phyloP scores from a whole-genome alignment of 2,797 vertebrate species.

The Coregonus ussuriensis region DNA sequence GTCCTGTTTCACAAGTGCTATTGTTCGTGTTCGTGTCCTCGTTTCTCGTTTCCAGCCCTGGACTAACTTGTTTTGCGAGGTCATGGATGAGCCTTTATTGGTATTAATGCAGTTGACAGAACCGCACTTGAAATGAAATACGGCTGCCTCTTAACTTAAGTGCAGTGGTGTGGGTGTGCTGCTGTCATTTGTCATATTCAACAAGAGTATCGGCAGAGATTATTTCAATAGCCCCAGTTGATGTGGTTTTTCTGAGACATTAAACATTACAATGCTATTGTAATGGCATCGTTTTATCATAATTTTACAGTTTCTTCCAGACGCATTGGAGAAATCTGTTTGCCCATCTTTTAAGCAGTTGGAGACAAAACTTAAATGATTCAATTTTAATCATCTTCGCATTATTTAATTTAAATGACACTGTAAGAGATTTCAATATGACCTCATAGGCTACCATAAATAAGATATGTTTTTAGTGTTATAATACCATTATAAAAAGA shows the following conservation, averaged over 20 bases:
- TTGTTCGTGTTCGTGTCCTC: slow-evolving; percentile 30
- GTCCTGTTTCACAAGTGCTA: slow-evolving; percentile 50
- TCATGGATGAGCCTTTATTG: slow-evolving; percentile 51
- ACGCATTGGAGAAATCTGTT: not conserved
- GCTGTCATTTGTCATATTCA: slow-evolving; percentile 66
- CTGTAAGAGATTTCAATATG: not conserved
- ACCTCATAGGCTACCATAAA: not conserved
- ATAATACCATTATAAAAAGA: not conserved
- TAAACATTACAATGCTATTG: slow-evolving; percentile 53
- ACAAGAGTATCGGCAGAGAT: slow-evolving; percentile 55
- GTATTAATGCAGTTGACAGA: slow-evolving; percentile 64
- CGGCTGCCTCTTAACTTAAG: slow-evolving; percentile 50
- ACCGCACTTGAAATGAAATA: slow-evolving; percentile 54
- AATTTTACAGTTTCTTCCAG: slow-evolving; percentile 43
- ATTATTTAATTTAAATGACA: not conserved
- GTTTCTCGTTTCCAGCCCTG: not conserved
- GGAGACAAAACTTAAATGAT: slow-evolving; percentile 11
- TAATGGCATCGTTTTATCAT: slow-evolving; percentile 61
- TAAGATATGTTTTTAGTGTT: not conserved
- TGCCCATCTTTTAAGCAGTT: slow-evolving; percentile 29
- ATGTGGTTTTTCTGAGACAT: slow-evolving; percentile 56
- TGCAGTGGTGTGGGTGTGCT: slow-evolving; percentile 57
- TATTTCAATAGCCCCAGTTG: slow-evolving; percentile 32
- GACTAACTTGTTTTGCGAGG: slow-evolving; percentile 30
- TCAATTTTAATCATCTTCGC: slow-evolving; percentile 17